Evolutionary conservation across 2,113 vertebrate species (phyloP).

Genomic region (Nothobranchius kuhntae): DNA sequence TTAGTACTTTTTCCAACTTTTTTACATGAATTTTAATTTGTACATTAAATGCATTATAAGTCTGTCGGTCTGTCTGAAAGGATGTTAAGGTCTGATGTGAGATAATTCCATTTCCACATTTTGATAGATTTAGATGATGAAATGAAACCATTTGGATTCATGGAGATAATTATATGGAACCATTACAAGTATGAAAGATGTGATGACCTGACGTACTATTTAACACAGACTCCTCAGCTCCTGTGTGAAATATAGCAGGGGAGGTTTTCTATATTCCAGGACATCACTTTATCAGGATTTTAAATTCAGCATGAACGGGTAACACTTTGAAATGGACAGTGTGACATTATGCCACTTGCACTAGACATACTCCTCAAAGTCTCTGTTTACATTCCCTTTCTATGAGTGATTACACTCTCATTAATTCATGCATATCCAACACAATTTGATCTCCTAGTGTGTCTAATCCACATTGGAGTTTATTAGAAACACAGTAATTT

Average conservation of each 20-base stretch:
- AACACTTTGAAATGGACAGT: conserved; percentile 9
- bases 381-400: conserved; percentile 59
- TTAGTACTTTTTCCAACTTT: background rate
- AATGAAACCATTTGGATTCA: conserved; percentile 34
- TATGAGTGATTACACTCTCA: conserved; percentile 59
- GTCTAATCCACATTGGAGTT: conserved; percentile 70
- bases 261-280: background rate
- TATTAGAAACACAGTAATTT: conserved; percentile 66
- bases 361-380: conserved; percentile 61
- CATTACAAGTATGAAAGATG: conserved; percentile 34
- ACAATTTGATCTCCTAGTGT: conserved; percentile 61
- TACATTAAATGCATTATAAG: background rate
- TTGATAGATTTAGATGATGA: conserved; percentile 42
- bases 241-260: conserved; percentile 7
- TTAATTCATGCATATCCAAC: conserved; percentile 61
- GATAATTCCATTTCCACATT: conserved; percentile 25
- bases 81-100: conserved; percentile 21
- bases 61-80: conserved; percentile 1
- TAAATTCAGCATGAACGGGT: conserved; percentile 9
- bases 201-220: conserved; percentile 29
- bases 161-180: conserved; percentile 33
- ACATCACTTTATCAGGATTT: background rate
- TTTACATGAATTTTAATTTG: background rate
- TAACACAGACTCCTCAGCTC: conserved; percentile 31
- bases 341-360: conserved; percentile 25